phyloP scores from a whole-genome alignment of 1,140 invertebrate species.

The Lepidotrigona ventralis region DNA sequence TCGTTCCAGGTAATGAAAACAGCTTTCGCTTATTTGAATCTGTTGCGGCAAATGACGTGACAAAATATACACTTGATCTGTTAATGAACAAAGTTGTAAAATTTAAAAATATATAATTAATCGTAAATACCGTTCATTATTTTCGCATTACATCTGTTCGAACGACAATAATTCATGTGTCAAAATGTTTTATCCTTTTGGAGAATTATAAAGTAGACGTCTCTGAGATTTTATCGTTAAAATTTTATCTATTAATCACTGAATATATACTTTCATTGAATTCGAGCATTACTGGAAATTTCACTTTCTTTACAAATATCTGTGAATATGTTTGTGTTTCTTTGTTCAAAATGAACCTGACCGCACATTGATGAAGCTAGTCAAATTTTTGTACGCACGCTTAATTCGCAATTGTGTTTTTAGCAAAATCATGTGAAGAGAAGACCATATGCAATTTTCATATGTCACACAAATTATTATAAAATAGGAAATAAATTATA shows the following conservation, averaged over 20 bases:
- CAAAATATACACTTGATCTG: not conserved
- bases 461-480: too few relatives aligned
- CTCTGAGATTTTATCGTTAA: too few relatives aligned
- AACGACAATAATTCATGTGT: not conserved
- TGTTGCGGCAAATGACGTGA: conserved; percentile 26
- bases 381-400: too few relatives aligned
- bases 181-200: not conserved
- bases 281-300: not conserved
- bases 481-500: too few relatives aligned
- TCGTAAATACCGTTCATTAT: not conserved
- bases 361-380: not conserved
- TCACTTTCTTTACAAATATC: too few relatives aligned
- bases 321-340: not conserved
- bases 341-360: not conserved
- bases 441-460: too few relatives aligned
- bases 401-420: too few relatives aligned
- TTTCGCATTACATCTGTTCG: not conserved
- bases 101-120: not conserved
- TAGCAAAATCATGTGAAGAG: not conserved
- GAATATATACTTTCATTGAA: too few relatives aligned
- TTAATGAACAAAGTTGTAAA: not conserved
- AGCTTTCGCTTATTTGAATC: conserved; percentile 48
- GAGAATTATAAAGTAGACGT: not conserved
- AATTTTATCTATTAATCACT: too few relatives aligned
- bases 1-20: conserved; percentile 64